Evolutionary conservation across 1,140 invertebrate species (phyloP).

Genomic region (Drosophila ananassae): DNA sequence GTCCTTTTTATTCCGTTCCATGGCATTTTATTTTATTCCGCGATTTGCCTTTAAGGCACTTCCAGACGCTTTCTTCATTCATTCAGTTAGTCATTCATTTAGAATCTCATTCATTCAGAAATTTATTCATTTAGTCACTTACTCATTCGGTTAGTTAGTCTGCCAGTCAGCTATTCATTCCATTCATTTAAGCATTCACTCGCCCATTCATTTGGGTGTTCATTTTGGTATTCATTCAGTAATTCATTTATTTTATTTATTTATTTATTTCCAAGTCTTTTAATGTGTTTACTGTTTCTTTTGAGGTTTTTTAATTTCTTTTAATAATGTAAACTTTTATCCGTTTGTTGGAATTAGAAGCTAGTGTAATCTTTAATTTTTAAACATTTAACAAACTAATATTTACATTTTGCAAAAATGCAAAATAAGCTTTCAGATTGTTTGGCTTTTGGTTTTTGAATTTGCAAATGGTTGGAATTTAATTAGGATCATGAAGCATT

Average conservation of each 20-base stretch:
- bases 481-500: neutral
- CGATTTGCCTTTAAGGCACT: slow-evolving; percentile 6
- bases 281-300: too few relatives aligned
- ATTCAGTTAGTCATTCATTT: slow-evolving; percentile 3
- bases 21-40: slow-evolving; percentile 14
- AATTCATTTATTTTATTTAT: too few relatives aligned
- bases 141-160: slow-evolving; percentile 33
- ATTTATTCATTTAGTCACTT: slow-evolving; percentile 32
- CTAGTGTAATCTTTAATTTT: too few relatives aligned
- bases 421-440: neutral
- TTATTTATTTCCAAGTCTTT: too few relatives aligned
- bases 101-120: slow-evolving; percentile 10
- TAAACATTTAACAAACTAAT: neutral
- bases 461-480: neutral
- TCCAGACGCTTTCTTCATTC: slow-evolving; percentile 28
- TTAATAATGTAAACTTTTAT: too few relatives aligned
- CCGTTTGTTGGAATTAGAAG: too few relatives aligned
- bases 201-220: too few relatives aligned
- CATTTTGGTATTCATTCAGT: too few relatives aligned
- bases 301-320: too few relatives aligned
- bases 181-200: slow-evolving; percentile 33
- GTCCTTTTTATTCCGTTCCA: slow-evolving; percentile 29
- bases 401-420: neutral
- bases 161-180: slow-evolving; percentile 42
- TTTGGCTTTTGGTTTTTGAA: neutral